phyloP scores from a whole-genome alignment of 2,797 vertebrate genomes.

The Anas flavirostris region DNA sequence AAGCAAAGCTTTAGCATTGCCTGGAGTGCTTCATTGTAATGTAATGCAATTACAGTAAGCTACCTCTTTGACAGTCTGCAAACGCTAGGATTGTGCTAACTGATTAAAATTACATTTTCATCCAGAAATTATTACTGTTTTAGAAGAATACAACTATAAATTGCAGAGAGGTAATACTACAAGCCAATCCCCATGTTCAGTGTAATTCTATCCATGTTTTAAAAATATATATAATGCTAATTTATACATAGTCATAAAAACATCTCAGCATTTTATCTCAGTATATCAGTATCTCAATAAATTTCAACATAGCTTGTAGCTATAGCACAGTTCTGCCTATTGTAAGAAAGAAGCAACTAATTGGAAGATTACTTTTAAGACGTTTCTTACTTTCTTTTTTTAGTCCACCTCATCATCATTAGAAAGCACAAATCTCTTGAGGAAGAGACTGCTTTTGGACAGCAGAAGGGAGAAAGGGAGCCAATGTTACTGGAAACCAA shows the following conservation, averaged over 20 bases:
- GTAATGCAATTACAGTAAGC: constrained; percentile 44
- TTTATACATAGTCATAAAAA: neutral
- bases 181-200: constrained; percentile 19
- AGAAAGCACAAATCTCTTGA: neutral
- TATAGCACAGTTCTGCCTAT: neutral
- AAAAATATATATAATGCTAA: neutral
- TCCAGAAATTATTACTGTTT: constrained; percentile 53
- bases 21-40: constrained; percentile 61
- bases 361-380: neutral
- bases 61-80: constrained; percentile 63
- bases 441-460: neutral
- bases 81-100: constrained; percentile 47
- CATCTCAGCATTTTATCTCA: neutral
- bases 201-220: neutral
- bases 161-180: constrained; percentile 33
- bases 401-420: neutral
- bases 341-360: neutral
- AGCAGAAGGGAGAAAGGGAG: neutral
- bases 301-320: neutral
- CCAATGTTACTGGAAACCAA: neutral
- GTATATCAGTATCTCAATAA: neutral
- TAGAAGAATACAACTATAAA: constrained; percentile 40
- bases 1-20: constrained; percentile 73
- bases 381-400: neutral
- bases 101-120: constrained; percentile 70